Conservation (phyloP, 2,888 invertebrate genomes). For the Orchesella flavescens region DNA sequence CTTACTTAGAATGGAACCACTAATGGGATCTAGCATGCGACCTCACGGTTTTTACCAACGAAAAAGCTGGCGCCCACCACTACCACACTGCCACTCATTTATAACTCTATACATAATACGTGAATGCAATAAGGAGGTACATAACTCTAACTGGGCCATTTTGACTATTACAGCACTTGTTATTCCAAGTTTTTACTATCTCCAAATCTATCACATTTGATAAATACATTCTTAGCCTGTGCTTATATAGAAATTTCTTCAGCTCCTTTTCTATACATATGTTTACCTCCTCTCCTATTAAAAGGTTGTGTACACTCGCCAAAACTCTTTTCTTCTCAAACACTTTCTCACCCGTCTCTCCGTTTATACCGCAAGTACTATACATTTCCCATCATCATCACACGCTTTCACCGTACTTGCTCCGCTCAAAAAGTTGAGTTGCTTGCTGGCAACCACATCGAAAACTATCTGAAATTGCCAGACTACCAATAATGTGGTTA, state of each 20-base stretch:
- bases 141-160: neutral
- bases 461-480: slow-evolving; percentile 47
- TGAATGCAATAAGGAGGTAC: neutral
- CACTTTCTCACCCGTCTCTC: slow-evolving; percentile 20
- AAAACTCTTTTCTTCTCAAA: slow-evolving; percentile 1
- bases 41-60: slow-evolving; percentile 40
- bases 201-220: slow-evolving; percentile 44
- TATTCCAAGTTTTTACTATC: neutral
- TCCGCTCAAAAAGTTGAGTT: slow-evolving; percentile 44
- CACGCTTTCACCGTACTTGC: slow-evolving; percentile 31
- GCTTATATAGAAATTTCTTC: neutral
- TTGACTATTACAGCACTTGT: neutral
- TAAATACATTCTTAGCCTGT: slow-evolving; percentile 19
- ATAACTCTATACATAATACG: neutral
- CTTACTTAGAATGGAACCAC: slow-evolving; percentile 50
- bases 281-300: slow-evolving; percentile 8
- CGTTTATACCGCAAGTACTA: slow-evolving; percentile 15
- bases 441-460: slow-evolving; percentile 46
- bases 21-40: slow-evolving; percentile 59
- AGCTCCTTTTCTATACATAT: slow-evolving; percentile 8
- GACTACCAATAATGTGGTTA: slow-evolving; percentile 37
- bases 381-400: slow-evolving; percentile 37
- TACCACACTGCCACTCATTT: slow-evolving; percentile 27
- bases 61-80: slow-evolving; percentile 55
- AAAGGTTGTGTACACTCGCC: slow-evolving; percentile 17